Percentiles rank a stretch among this genome's conserved stretches.
phyloP scores from a whole-genome alignment of 2,113 vertebrate genomes.

The Hippocampus comes region DNA sequence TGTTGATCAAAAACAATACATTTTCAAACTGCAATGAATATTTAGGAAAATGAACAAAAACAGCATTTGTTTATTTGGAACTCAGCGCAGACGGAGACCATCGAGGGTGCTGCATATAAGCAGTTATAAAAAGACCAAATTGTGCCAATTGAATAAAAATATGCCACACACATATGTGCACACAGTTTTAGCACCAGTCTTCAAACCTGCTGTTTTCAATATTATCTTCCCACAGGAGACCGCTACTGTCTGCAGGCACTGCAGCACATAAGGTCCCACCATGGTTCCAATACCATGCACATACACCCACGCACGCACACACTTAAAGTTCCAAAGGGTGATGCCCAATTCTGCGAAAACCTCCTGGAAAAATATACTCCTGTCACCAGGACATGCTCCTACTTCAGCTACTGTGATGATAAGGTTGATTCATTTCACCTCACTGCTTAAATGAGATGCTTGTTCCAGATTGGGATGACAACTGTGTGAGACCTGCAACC shows the following conservation, averaged over 20 bases:
- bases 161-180: constrained; percentile 1
- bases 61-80: too few relatives aligned
- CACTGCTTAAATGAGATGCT: constrained; percentile 25
- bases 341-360: constrained; percentile 33
- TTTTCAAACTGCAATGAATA: too few relatives aligned
- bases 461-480: constrained; percentile 13
- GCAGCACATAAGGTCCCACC: constrained; percentile 34
- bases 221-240: constrained; percentile 59
- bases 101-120: too few relatives aligned
- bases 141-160: background rate
- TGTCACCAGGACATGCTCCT: constrained; percentile 10
- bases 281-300: constrained; percentile 7
- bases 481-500: constrained; percentile 5
- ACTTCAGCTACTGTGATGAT: constrained; percentile 12
- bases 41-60: too few relatives aligned
- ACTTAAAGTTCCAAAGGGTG: constrained; percentile 11
- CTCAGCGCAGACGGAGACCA: too few relatives aligned
- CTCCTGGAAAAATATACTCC: constrained; percentile 9
- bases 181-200: constrained; percentile 26
- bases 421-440: constrained; percentile 22
- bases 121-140: constrained; percentile 15
- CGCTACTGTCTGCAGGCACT: constrained; percentile 42
- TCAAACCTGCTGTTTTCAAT: constrained; percentile 63
- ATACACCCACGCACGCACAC: background rate
- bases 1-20: too few relatives aligned